These are phyloP conservation scores for Tapirus indicus DNA, from an alignment of 2,797 vertebrate genomes.

Conservation along the genomic window DNA sequence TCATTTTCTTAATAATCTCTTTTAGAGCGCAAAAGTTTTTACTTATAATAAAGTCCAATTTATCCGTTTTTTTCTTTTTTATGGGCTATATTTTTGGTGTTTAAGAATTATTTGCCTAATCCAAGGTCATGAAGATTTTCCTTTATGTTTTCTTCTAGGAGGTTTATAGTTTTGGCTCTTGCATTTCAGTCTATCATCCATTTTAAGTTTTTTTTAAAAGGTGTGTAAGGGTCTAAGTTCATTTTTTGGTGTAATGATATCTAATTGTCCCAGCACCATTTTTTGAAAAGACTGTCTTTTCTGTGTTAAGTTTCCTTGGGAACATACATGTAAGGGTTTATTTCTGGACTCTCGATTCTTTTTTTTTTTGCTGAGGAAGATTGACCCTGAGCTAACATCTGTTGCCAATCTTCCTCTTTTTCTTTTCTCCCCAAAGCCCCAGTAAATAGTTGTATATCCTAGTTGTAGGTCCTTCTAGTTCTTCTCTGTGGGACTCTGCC, in stretches of 20 bases:
- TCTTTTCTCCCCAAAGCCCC: no score
- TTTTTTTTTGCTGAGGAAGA: no score
- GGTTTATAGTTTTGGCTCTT: neutral
- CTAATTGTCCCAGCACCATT: neutral
- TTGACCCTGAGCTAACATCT: no score
- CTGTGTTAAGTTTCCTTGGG: neutral
- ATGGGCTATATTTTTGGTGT: neutral
- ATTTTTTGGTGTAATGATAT: neutral
- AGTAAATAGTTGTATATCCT: no score
- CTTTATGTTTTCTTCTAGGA: neutral
- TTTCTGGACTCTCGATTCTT: neutral
- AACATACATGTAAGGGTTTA: neutral
- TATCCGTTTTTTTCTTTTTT: neutral
- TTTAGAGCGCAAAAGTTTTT: neutral
- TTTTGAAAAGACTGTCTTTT: neutral
- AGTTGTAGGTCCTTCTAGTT: no score
- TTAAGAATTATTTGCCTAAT: constrained; percentile 2
- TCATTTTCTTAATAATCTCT: neutral
- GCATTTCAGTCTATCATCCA: neutral
- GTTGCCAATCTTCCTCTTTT: no score
- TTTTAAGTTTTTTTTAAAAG: neutral
- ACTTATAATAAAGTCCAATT: neutral
- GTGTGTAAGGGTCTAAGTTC: neutral
- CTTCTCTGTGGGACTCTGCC: no score
- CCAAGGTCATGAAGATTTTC: constrained; percentile 25